phyloP scores from a whole-genome alignment of 2,113 vertebrate genomes.

The Rhea pennata region DNA sequence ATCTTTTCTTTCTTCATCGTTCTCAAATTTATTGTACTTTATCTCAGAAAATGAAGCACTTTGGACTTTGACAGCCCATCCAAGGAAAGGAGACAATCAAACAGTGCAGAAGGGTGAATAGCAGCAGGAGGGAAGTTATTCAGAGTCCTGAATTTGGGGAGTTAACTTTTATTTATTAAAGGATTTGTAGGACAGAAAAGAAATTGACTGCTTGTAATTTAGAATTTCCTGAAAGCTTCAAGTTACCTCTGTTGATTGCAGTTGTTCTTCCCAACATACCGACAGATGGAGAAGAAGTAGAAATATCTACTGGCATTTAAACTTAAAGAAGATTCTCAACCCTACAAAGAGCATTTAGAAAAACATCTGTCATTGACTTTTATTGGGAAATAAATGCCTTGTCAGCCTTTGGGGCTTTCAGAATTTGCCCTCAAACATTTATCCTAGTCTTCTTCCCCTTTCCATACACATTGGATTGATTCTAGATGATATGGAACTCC shows the following conservation, averaged over 20 bases:
- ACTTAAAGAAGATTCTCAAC: background rate
- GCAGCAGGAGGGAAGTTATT: background rate
- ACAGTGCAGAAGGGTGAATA: background rate
- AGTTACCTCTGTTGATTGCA: background rate
- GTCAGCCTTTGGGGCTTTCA: background rate
- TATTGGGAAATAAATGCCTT: background rate
- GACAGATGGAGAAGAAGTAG: background rate
- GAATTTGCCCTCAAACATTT: rapidly evolving
- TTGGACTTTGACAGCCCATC: background rate
- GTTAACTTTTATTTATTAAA: background rate
- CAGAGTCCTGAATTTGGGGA: background rate
- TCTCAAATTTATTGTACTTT: background rate
- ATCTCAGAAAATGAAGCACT: background rate
- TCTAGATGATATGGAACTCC: background rate
- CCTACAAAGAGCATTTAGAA: rapidly evolving
- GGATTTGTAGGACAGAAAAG: background rate
- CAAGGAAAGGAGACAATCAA: background rate
- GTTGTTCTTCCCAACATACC: background rate
- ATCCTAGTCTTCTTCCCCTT: background rate
- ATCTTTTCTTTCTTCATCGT: background rate
- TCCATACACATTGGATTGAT: background rate
- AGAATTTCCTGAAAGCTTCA: background rate
- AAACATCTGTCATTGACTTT: background rate
- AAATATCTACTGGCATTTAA: background rate
- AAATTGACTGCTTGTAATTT: background rate